phyloP scores from a whole-genome alignment of 2,113 vertebrate species.

The Oceanodroma tethys region DNA sequence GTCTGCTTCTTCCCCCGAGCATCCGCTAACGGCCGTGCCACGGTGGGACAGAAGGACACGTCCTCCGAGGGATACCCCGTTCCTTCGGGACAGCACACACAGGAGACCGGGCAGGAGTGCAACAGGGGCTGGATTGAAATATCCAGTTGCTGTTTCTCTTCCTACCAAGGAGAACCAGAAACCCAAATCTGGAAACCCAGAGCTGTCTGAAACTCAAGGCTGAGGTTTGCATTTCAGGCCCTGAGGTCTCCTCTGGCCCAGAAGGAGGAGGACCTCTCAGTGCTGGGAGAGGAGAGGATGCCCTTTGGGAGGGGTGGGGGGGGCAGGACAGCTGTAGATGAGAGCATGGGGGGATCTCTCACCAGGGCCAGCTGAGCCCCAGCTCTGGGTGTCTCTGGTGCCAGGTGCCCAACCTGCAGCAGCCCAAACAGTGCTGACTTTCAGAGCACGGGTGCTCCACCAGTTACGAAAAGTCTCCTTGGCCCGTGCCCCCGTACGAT shows the following conservation, averaged over 20 bases:
- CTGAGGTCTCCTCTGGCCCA: background rate
- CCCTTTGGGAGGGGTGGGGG: background rate
- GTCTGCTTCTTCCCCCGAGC: background rate
- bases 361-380: background rate
- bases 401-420: background rate
- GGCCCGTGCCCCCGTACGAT: background rate
- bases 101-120: background rate
- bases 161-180: background rate
- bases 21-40: accelerated
- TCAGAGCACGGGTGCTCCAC: background rate
- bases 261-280: background rate
- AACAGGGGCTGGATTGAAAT: background rate
- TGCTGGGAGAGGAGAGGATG: background rate
- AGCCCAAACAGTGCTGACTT: accelerated
- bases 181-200: background rate
- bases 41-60: background rate
- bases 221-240: background rate
- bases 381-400: background rate
- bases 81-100: background rate
- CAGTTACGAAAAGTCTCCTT: background rate
- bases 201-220: background rate
- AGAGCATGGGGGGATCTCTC: no score
- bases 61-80: accelerated
- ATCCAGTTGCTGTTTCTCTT: background rate
- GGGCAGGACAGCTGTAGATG: background rate